Base-by-base conservation (phyloP, 2,888 invertebrate genomes). In the Sminthurides aquaticus region DNA sequence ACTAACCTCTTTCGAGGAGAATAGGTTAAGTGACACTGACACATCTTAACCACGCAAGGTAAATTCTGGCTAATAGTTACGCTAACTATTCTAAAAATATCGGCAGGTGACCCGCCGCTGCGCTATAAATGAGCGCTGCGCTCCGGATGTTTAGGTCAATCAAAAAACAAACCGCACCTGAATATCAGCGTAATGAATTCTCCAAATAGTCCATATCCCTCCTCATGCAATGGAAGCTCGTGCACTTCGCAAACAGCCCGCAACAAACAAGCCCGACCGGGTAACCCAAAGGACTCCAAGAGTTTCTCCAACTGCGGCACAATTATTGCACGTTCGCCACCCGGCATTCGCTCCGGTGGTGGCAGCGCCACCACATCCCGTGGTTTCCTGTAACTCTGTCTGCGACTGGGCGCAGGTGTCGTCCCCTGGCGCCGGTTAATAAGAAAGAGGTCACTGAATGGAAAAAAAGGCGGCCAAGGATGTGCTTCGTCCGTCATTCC, bases 161-260 rank as follows among this genome's bases (percentile, higher is more conserved):
- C n/a, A n/a, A n/a, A n/a, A n/a, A n/a, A n/a, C n/a, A n/a, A n/a
- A n/a, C n/a, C n/a, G n/a, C n/a, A 73, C 74, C 71, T 74, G 65
- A 74, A 74, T 56, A 74, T 68, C n/a, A 74, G 34, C 0, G 70
- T 67, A 15, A 74, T 25, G 56, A 74, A 63, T 65, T 74, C 74
- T 29, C 74, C 74, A 49, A 74, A 67, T 11, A 74, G 59, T 2
- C 74, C 74, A 54, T 65, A 74, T 1, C 72, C 71, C 49, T 67
- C 27, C 58, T 67, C 66, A 55, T 56, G 26, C 28, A 72, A 11
- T 2, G 72, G 74, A 59, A 65, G 66, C 52, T 74, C 68, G 58
- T 74, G 72, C 34, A 74, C 67, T 67, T 74, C 74, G 43, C 74
- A 74, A 62, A 74, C 69, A 3, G 70, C 68, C 49, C 74, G 48